Percentiles rank a stretch among this genome's conserved stretches.
Evolutionary conservation across 2,888 invertebrate genomes (phyloP).

Genomic region (Tholera decimalis): DNA sequence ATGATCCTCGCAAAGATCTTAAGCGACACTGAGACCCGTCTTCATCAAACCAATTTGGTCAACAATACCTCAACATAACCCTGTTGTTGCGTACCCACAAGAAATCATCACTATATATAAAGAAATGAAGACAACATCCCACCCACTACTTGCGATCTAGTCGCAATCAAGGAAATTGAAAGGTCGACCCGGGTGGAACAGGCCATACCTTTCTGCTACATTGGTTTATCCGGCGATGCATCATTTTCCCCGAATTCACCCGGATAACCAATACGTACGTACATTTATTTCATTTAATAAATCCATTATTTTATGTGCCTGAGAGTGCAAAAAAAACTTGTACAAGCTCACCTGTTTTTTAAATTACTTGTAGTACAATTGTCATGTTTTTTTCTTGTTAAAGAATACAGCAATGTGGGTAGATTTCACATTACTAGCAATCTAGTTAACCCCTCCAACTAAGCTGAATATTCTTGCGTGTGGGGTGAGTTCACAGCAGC

Average conservation of each 20-base stretch:
- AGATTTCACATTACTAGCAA: no score
- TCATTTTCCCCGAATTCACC: slow-evolving; percentile 78
- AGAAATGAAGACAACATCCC: slow-evolving; percentile 77
- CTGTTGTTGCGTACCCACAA: slow-evolving; percentile 66
- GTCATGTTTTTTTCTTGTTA: no score
- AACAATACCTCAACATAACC: slow-evolving; percentile 58
- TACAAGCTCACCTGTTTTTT: no score
- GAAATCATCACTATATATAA: slow-evolving; percentile 76
- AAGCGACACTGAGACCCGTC: slow-evolving; percentile 30
- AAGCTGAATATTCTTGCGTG: no score
- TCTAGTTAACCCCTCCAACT: no score
- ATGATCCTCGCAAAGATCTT: slow-evolving; percentile 22
- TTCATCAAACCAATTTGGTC: slow-evolving; percentile 55
- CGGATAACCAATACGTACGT: slow-evolving; percentile 74
- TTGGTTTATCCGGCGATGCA: slow-evolving; percentile 84
- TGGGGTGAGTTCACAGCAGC: no score
- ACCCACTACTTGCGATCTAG: slow-evolving; percentile 64
- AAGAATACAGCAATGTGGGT: no score
- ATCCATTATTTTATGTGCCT: slow-evolving; percentile 66
- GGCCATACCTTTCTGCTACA: slow-evolving; percentile 81
- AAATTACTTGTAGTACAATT: no score
- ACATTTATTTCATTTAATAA: slow-evolving; percentile 79
- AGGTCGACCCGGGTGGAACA: slow-evolving; percentile 79
- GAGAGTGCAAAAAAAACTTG: slow-evolving; percentile 19
- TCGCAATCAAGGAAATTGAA: slow-evolving; percentile 88